These are phyloP conservation scores for Drosophila helvetica DNA, from an alignment of 2,888 invertebrate genomes.

Conservation along the genomic window DNA sequence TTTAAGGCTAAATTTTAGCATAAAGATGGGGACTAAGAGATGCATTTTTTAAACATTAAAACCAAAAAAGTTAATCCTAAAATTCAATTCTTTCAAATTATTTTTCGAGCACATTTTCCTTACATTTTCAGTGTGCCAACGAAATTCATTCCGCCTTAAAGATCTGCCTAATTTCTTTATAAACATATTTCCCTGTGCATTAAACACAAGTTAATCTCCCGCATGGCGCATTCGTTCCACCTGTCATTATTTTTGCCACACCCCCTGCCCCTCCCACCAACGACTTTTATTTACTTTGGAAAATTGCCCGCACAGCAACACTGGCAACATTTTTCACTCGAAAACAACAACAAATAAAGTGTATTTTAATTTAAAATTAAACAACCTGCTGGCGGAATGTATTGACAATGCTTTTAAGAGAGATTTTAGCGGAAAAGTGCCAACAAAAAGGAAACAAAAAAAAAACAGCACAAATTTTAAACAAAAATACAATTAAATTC, in stretches of 20 bases:
- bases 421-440: conserved; percentile 45
- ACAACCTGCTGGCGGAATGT: conserved; percentile 32
- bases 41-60: too few species aligned
- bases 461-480: conserved; percentile 30
- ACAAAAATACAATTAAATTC: conserved; percentile 55
- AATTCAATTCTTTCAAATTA: too few species aligned
- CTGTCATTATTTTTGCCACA: conserved; percentile 47
- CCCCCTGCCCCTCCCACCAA: background rate
- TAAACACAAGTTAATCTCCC: conserved; percentile 48
- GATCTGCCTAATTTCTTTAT: conserved; percentile 26
- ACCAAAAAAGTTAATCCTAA: too few species aligned
- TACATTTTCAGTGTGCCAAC: background rate
- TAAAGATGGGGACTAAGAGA: too few species aligned
- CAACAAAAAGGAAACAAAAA: conserved; percentile 20
- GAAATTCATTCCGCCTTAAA: background rate
- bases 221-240: conserved; percentile 42
- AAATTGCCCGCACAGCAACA: conserved; percentile 54
- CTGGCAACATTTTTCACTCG: conserved; percentile 21
- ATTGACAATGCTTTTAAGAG: conserved; percentile 48
- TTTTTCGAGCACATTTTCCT: conserved; percentile 10
- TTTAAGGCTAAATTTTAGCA: too few species aligned
- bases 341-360: conserved; percentile 35
- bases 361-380: conserved; percentile 70
- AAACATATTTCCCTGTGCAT: conserved; percentile 36
- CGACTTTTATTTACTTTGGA: conserved; percentile 61